Evolutionary conservation across 2,113 vertebrate species (phyloP).

Genomic region (Plestiodon gilberti): DNA sequence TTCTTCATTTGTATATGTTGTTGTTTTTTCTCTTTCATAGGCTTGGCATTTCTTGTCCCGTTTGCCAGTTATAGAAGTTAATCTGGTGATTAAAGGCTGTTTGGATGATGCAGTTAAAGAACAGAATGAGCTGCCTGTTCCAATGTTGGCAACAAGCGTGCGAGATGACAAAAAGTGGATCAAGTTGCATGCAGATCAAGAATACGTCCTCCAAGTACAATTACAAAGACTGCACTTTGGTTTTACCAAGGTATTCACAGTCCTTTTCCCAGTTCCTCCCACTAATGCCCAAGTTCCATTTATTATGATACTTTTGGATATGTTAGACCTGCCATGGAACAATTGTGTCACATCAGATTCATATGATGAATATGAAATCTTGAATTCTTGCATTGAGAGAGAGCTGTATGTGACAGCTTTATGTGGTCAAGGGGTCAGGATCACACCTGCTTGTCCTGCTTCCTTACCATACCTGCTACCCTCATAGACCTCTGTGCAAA

Average conservation of each 20-base stretch:
- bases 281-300: neutral
- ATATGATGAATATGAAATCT: neutral
- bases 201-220: constrained; percentile 94
- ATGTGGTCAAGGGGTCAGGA: neutral
- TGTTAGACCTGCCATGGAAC: neutral
- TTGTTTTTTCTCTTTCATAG: constrained; percentile 67
- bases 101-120: constrained; percentile 81
- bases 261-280: constrained; percentile 34
- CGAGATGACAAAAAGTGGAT: constrained; percentile 87
- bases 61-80: constrained; percentile 88
- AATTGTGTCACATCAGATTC: neutral
- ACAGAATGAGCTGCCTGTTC: constrained; percentile 79
- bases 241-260: constrained; percentile 83
- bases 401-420: neutral
- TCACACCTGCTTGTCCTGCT: neutral
- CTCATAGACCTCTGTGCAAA: neutral
- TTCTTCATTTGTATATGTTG: constrained; percentile 8
- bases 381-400: neutral
- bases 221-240: constrained; percentile 83
- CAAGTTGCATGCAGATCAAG: constrained; percentile 91
- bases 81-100: constrained; percentile 89
- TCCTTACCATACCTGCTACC: neutral
- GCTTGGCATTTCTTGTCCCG: constrained; percentile 90
- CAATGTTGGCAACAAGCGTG: constrained; percentile 65
- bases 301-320: neutral